A percentile compares a stretch with the other conserved stretches of the same genome.
Conservation (phyloP, 2,113 vertebrate genomes). For the Clarias magur region DNA sequence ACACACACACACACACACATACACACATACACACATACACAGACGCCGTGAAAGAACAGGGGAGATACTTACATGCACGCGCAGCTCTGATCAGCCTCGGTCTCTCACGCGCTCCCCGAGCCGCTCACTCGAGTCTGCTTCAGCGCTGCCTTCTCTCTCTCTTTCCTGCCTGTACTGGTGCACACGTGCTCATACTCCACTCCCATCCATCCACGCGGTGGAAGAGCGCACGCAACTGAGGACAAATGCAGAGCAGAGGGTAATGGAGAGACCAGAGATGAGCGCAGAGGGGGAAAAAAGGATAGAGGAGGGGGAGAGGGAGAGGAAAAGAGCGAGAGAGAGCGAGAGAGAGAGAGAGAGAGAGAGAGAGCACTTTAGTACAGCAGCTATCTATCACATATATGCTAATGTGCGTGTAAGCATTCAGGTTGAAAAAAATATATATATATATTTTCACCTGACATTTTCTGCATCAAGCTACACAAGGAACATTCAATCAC, state of each 20-base stretch:
- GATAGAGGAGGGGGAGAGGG: conserved; percentile 34
- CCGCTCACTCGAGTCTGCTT: conserved; percentile 58
- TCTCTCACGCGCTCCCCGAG: conserved; percentile 53
- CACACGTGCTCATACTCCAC: conserved; percentile 54
- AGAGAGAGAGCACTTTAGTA: conserved; percentile 7
- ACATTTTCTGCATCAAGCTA: background rate
- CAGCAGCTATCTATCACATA: background rate
- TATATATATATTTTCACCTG: background rate
- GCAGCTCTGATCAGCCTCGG: conserved; percentile 23
- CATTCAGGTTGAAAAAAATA: background rate
- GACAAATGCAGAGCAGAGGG: conserved; percentile 43
- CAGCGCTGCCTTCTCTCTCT: conserved; percentile 46
- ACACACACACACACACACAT: conserved; percentile 49
- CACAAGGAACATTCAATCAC: background rate
- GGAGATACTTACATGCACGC: conserved; percentile 34
- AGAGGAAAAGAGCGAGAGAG: conserved; percentile 22
- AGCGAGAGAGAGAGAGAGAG: conserved; percentile 32
- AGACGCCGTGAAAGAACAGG: conserved; percentile 45
- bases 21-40: conserved; percentile 49
- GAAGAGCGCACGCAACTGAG: conserved; percentile 50
- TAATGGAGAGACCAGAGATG: conserved; percentile 23
- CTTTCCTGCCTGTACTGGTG: conserved; percentile 34
- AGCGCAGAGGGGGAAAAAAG: conserved; percentile 47
- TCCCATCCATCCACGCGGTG: conserved; percentile 51
- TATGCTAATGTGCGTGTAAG: background rate